A percentile compares a stretch with the other conserved stretches of the same genome.
phyloP scores from a whole-genome alignment of 2,888 invertebrate genomes.

The Celastrina argiolus region DNA sequence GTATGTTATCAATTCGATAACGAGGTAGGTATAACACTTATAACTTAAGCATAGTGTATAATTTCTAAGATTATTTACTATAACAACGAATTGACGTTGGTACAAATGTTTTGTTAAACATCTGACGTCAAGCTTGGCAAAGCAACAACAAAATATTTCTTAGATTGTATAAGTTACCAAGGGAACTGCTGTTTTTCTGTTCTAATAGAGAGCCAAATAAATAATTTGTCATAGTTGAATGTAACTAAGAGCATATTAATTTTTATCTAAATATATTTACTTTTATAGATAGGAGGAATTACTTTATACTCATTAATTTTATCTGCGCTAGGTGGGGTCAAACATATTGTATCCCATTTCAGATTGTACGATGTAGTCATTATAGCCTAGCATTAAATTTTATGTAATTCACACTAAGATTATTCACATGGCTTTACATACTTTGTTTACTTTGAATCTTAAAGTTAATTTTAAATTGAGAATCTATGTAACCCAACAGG shows the following conservation, averaged over 20 bases:
- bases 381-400: not conserved
- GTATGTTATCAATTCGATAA: slow-evolving; percentile 4
- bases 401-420: not conserved
- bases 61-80: slow-evolving; percentile 3
- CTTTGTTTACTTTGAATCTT: too few species aligned
- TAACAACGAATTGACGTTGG: not conserved
- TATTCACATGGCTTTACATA: too few species aligned
- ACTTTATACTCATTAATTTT: not conserved
- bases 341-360: not conserved
- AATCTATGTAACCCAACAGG: too few species aligned
- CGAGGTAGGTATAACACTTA: not conserved
- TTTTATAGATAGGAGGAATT: not conserved
- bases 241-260: not conserved
- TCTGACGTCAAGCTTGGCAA: not conserved
- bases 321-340: slow-evolving; percentile 1
- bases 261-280: not conserved
- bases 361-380: not conserved
- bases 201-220: not conserved
- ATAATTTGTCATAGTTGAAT: not conserved
- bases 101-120: not conserved
- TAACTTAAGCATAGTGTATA: not conserved
- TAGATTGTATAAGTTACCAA: not conserved
- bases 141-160: not conserved
- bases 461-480: too few species aligned
- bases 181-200: not conserved